Evolutionary conservation across 2,113 vertebrate genomes (phyloP).

Genomic region (Grammatotria lemairii): DNA sequence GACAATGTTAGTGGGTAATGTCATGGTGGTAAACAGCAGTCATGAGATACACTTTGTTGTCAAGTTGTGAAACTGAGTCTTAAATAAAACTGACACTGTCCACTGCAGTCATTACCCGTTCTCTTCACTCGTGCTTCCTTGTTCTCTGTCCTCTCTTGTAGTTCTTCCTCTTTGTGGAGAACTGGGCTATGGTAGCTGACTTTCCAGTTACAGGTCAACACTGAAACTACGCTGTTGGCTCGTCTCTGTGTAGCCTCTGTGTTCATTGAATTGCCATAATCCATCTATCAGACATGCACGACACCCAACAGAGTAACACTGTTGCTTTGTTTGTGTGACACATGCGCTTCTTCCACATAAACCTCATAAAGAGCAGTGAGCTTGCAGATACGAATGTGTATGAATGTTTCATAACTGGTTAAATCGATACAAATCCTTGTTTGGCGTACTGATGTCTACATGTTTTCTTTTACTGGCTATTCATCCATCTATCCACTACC

Average conservation of each 20-base stretch:
- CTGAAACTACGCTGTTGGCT: neutral
- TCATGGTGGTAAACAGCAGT: neutral
- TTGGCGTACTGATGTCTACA: neutral
- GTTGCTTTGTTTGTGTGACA: neutral
- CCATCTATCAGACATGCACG: neutral
- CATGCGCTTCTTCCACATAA: neutral
- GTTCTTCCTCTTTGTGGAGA: neutral
- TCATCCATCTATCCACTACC: neutral
- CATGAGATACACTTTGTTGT: neutral
- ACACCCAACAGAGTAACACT: neutral
- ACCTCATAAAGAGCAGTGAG: rapidly evolving
- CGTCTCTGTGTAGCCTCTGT: neutral
- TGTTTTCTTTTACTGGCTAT: neutral
- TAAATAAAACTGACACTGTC: neutral
- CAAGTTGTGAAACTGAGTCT: neutral
- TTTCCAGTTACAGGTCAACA: neutral
- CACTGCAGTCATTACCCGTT: neutral
- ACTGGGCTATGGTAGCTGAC: neutral
- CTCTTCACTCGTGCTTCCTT: neutral
- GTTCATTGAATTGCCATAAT: neutral
- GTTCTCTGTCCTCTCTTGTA: neutral
- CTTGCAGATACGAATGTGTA: neutral
- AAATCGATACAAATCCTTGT: neutral
- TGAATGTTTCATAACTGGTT: neutral
- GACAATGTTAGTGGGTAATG: neutral